These are phyloP conservation scores for Litocranius walleri DNA, from an alignment of 2,113 vertebrate species.

Conservation along the genomic window DNA sequence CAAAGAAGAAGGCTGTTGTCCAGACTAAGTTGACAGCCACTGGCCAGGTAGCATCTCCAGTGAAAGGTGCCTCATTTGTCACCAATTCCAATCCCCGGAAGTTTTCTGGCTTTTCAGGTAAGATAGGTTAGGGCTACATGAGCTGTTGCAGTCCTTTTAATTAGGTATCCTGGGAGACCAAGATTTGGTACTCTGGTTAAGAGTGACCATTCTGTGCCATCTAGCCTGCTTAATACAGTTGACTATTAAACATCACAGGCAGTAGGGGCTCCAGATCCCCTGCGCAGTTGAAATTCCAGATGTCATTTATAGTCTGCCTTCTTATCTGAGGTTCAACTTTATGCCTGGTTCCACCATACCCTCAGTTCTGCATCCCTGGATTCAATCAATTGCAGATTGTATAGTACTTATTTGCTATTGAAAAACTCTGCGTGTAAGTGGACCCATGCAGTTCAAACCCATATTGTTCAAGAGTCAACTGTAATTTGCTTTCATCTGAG, in stretches of 20 bases:
- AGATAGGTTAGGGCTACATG: background rate
- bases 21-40: conserved; percentile 88
- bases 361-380: background rate
- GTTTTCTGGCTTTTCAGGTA: conserved; percentile 96
- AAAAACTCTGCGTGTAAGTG: background rate
- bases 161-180: background rate
- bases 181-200: background rate
- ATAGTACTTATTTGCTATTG: background rate
- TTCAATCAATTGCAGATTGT: background rate
- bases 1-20: conserved; percentile 90
- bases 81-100: conserved; percentile 89
- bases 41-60: conserved; percentile 81
- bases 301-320: background rate
- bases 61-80: conserved; percentile 74
- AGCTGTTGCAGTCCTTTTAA: background rate
- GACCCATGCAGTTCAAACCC: background rate
- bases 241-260: background rate
- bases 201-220: background rate
- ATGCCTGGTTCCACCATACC: background rate
- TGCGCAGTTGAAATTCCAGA: background rate
- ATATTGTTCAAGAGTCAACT: background rate
- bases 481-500: background rate
- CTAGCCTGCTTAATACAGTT: background rate
- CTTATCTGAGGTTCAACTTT: background rate
- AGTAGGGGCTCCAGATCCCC: background rate